Evolutionary conservation across 92 coral and sea anemone genomes (phyloP), one percentile per base, ranked within the genome.

Genomic region (Zoanthus gigantus): DNA sequence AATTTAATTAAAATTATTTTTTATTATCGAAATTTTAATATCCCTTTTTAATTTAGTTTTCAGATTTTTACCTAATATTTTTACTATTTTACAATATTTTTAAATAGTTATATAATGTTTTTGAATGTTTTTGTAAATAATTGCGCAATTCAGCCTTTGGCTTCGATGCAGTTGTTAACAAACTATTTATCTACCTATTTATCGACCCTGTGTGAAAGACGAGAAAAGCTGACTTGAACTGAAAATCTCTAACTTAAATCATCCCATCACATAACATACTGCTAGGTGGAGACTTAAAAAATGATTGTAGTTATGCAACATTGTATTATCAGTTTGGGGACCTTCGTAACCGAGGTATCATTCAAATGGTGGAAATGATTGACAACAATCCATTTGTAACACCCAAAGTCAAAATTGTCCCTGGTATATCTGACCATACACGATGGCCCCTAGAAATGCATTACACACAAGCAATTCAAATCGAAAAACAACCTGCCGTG

Each of bases 291-390:
- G 7, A 50, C 54, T 50, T 50, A 2, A 1, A 50, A 58, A 58
- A 34, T 0, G 65, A 15, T 50, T 50, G 9, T 50, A 0, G 10
- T 6, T 50, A 50, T 50, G 4, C 8, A 2, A 50, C 54, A 50
- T 11, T 50, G 56, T 7, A 50, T 50, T 7, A 50, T 50, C 56
- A 89, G n/a, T 92, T 92, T 83, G 93, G 94, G 58, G 95, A 92
- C 60, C 66, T 90, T 42, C 71, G 88, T n/a, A 90, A 90, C 56
- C 47, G 77, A 13, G 89, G 87, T 57, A 85, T 90, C 29, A 69
- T 76, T 46, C 89, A 93, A 75, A 69, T 90, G 48, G 92, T 90
- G 14, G 18, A 14, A 58, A 58, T 58, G 66, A 13, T 7, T 7
- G 12, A 5, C 12, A 92, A 89, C 74, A 80, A 89, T 32, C 92